phyloP scores from a whole-genome alignment of 2,888 invertebrate species.

The Volucella zonaria region DNA sequence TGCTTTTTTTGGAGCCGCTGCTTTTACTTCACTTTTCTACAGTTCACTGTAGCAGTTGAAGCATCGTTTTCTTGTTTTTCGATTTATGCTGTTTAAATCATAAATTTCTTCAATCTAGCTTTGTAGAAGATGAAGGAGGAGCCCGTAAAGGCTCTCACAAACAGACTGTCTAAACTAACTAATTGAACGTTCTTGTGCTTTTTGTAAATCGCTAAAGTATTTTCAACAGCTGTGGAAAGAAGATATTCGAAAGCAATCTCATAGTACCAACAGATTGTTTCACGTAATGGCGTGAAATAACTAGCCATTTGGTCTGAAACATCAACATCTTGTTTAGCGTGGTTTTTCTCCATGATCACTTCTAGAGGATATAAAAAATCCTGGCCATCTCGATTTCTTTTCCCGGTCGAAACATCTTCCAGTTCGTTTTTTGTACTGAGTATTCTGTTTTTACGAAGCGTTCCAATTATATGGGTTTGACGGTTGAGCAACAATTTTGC shows the following conservation, averaged over 20 bases:
- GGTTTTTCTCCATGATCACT: constrained; percentile 27
- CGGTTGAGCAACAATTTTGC: no score
- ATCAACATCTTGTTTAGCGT: constrained; percentile 58
- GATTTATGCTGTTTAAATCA: no score
- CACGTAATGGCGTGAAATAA: not conserved
- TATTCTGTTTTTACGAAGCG: constrained; percentile 37
- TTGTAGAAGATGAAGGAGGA: no score
- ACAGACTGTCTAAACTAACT: no score
- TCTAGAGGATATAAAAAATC: no score
- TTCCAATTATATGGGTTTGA: constrained; percentile 47
- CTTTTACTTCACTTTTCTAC: not conserved
- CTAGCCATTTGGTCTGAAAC: not conserved
- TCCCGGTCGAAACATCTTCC: constrained; percentile 42
- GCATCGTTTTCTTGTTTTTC: no score
- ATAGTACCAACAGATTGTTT: constrained; percentile 19
- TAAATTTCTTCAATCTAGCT: no score
- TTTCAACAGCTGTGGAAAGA: constrained; percentile 42
- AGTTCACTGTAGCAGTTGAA: constrained; percentile 14
- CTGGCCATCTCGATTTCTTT: constrained; percentile 28
- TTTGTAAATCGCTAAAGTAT: constrained; percentile 79
- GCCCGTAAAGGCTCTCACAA: no score
- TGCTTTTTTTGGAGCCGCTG: no score
- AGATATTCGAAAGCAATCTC: constrained; percentile 42
- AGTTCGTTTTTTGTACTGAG: no score
- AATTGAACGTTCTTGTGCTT: not conserved